phyloP scores from a whole-genome alignment of 92 coral and sea anemone genomes.

The Meandrina meandrites region DNA sequence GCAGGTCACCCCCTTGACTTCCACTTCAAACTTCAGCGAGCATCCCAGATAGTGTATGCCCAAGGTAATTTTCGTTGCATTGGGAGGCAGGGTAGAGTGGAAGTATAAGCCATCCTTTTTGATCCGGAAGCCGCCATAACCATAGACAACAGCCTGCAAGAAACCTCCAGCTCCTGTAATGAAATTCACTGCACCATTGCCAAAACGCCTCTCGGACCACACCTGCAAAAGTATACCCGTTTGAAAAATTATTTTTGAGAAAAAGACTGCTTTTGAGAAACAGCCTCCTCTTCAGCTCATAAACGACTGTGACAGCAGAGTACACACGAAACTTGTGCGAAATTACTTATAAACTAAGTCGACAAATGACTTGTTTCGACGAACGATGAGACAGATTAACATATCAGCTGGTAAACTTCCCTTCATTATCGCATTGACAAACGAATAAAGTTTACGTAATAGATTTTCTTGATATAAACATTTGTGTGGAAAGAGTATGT shows the following conservation, averaged over 20 bases:
- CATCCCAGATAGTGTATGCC: slow-evolving; percentile 72
- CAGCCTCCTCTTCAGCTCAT: not conserved
- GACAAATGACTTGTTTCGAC: no score
- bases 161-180: slow-evolving; percentile 91
- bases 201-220: slow-evolving; percentile 74
- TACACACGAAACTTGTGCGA: not conserved
- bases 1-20: slow-evolving; percentile 38
- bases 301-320: not conserved
- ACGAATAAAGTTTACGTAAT: no score
- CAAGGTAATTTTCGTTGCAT: slow-evolving; percentile 52
- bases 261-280: not conserved
- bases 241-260: not conserved
- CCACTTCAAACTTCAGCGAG: slow-evolving; percentile 55
- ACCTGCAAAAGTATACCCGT: slow-evolving; percentile 42
- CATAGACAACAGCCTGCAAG: slow-evolving; percentile 76
- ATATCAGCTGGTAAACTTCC: no score
- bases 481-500: no score
- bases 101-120: slow-evolving; percentile 59
- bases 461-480: no score
- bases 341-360: no score
- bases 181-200: slow-evolving; percentile 78
- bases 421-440: no score
- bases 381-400: no score
- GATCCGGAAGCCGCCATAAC: slow-evolving; percentile 82
- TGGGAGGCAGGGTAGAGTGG: slow-evolving; percentile 75